Base-by-base conservation (phyloP, 1,140 invertebrate species). In the Papilio aristodemus region DNA sequence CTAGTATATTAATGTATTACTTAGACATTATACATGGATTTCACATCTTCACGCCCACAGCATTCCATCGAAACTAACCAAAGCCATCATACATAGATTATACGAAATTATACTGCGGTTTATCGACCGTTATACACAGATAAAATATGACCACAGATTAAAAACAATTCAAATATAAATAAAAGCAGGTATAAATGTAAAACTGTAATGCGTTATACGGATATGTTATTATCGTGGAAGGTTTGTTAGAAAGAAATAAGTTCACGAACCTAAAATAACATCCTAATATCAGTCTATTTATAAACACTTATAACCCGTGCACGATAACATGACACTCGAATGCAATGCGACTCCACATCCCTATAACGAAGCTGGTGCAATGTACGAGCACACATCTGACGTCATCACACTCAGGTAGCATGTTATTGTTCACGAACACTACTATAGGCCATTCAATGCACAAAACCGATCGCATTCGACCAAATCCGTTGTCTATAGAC, bases 1-100 rank as follows among this genome's bases (percentile, higher is more conserved):
- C 81, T 88, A 86, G 71, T 85, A 87, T 86, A 85, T 86, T 85
- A 84, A 85, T n/a, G 83, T 82, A 83, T 85, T 81, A 81, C 84
- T 86, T 86, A 88, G 67, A 71, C 72, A 76, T 84, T 80, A 73
- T 84, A 87, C 84, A 84, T 79, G 72, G 79, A 85, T 87, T 82
- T 80, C 75, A 77, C 72, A 68, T 76, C 69, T 74, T 75, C 70
- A 64, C 64, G 66, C 67, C 27, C 27, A 72, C 71, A 72, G 71
- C 75, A 74, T 73, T 70, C 62, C 68, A 75, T 68, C 63, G n/a
- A 68, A 79, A 75, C 46, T 54, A 22, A 22, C 6, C 10, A 17
- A 54, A 54, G 46, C 46, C 10, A 11, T 54, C 46, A 32, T 62
- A 62, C 9, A 64, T 13, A 41, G 38, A 19, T 22, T 19, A 38